phyloP scores from a whole-genome alignment of 2,888 invertebrate genomes.

The Ceratothoa steindachneri region DNA sequence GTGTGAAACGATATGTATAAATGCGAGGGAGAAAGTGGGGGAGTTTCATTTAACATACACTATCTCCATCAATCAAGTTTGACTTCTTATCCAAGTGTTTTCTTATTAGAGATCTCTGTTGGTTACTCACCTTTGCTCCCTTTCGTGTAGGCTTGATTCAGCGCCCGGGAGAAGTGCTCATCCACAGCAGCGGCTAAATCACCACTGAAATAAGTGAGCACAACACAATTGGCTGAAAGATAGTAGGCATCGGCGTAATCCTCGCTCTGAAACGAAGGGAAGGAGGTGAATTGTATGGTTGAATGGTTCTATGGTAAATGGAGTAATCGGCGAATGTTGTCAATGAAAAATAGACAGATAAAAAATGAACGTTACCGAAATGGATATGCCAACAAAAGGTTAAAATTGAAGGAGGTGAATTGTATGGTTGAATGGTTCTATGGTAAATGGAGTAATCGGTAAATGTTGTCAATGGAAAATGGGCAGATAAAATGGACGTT shows the following conservation, averaged over 20 bases:
- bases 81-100: background rate
- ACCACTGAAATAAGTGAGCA: slow-evolving; percentile 39
- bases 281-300: background rate
- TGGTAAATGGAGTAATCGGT: too few relatives aligned
- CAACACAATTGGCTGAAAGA: slow-evolving; percentile 41
- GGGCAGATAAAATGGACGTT: too few relatives aligned
- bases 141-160: slow-evolving; percentile 35
- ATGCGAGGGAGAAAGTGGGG: background rate
- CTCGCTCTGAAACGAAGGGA: background rate
- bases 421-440: too few relatives aligned
- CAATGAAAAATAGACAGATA: too few relatives aligned
- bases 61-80: background rate
- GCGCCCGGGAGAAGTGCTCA: slow-evolving; percentile 37
- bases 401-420: background rate
- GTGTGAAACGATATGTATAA: background rate
- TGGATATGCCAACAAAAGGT: background rate
- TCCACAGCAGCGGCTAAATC: slow-evolving; percentile 38
- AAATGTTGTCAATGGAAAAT: too few relatives aligned
- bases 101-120: background rate
- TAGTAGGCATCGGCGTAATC: slow-evolving; percentile 42
- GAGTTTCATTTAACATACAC: background rate
- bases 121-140: slow-evolving; percentile 30
- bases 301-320: background rate
- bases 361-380: background rate
- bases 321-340: background rate